phyloP scores from a whole-genome alignment of 2,888 invertebrate genomes.

The Scaptomyza caliginosa region DNA sequence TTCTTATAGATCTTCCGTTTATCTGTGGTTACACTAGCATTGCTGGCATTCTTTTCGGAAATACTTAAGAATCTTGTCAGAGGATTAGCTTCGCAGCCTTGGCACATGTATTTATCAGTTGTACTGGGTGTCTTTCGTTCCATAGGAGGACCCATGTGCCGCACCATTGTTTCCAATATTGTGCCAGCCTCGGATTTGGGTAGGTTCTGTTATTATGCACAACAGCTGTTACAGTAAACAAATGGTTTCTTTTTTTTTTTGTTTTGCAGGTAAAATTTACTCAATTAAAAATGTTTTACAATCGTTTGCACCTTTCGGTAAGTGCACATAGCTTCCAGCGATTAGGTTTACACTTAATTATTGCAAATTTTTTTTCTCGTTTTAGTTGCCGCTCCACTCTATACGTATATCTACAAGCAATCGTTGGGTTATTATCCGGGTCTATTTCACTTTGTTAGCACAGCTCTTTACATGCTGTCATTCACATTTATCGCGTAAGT shows the following conservation, averaged over 20 bases:
- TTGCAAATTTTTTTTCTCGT: slow-evolving; percentile 21
- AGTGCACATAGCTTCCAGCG: slow-evolving; percentile 10
- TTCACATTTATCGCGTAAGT: slow-evolving; percentile 79
- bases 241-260: slow-evolving; percentile 6
- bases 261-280: slow-evolving; percentile 87
- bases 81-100: slow-evolving; percentile 75
- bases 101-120: slow-evolving; percentile 81
- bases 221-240: not conserved
- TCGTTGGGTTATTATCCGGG: slow-evolving; percentile 86
- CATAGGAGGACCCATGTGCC: slow-evolving; percentile 82
- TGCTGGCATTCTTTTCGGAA: slow-evolving; percentile 78
- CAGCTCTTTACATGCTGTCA: slow-evolving; percentile 83
- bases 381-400: slow-evolving; percentile 86
- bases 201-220: slow-evolving; percentile 22
- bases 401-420: slow-evolving; percentile 87
- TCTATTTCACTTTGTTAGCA: slow-evolving; percentile 86
- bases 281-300: slow-evolving; percentile 88
- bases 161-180: slow-evolving; percentile 82
- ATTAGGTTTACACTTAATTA: slow-evolving; percentile 14
- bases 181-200: slow-evolving; percentile 84
- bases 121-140: slow-evolving; percentile 74
- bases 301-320: slow-evolving; percentile 86
- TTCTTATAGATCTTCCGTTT: slow-evolving; percentile 71
- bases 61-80: slow-evolving; percentile 73
- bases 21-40: slow-evolving; percentile 79